Base-by-base conservation (phyloP, 2,113 vertebrate species). In the Axis porcinus region DNA sequence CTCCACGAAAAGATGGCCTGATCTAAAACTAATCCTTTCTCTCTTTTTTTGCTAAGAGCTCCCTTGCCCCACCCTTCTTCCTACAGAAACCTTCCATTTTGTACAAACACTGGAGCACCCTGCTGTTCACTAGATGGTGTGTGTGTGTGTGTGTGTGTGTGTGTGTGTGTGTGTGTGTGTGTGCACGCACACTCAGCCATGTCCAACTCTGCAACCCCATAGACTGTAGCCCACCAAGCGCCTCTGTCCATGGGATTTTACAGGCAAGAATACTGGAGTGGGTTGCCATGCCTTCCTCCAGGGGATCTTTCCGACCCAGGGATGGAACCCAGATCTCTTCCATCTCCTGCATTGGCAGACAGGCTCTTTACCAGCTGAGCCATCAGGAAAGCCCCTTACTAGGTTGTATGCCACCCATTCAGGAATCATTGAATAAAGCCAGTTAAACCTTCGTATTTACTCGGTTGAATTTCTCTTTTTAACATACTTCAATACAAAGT, bases 111-210 rank as follows among this genome's bases (percentile, higher is more conserved):
- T 50, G 16, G 16, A 50, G 9, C 15, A 50, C 16, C 16, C 45
- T 30, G 36, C 36, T 14, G 23, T 76, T 27, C 27, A 27, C 36
- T 76, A 76, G 70, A 27, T 27, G 21, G 70, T 1, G 23, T 3
- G 23, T 43, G 70, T 76, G 36, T 43, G 36, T 40, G 67, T 23
- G 19, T 5, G 17, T 55, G 15, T 21, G 54, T 54, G 52, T 54
- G 52, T 10, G n/a, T n/a, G 28, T 9, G 62, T 8, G 33, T 6
- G 14, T 0, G 14, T 28, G 33, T 16, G 28, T 6, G 1, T 1
- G 3, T 0, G 4, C 8, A 2, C 8, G 11, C 12, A 10, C n/a
- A 67, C 64, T 67, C 64, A 67, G 64, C 64, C 33, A 36, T 36
- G 3, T 43, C 70, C 70, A 76, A 27, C 12, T 76, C 23, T 76